phyloP scores from a whole-genome alignment of 2,113 vertebrate species.

The Neogale vison region DNA sequence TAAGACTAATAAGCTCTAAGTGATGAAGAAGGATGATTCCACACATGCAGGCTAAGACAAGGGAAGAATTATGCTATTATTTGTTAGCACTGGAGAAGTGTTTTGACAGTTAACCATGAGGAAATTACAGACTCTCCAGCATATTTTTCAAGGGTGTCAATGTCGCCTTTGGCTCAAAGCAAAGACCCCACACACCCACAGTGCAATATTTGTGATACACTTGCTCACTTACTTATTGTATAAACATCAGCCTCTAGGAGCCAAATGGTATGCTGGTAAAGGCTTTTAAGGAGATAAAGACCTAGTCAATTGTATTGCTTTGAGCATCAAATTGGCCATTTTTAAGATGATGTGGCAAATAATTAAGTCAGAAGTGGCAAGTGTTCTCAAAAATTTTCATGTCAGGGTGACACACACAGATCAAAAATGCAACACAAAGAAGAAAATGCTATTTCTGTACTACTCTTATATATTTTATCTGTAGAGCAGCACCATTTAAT shows the following conservation, averaged over 20 bases:
- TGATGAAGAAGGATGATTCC: neutral
- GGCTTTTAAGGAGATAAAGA: neutral
- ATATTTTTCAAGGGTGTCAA: neutral
- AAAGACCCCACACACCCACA: neutral
- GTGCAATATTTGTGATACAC: neutral
- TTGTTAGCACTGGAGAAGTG: neutral
- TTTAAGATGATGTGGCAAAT: neutral
- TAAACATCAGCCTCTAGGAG: neutral
- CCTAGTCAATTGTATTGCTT: neutral
- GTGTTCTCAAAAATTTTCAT: neutral
- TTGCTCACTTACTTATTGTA: neutral
- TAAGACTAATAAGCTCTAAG: neutral
- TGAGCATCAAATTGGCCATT: neutral
- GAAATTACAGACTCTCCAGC: neutral
- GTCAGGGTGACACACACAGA: accelerated
- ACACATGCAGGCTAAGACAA: neutral
- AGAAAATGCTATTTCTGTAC: neutral
- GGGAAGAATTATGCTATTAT: neutral
- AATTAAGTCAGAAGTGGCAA: neutral
- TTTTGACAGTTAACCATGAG: neutral
- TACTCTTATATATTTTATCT: neutral
- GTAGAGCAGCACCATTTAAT: neutral
- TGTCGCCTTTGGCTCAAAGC: neutral
- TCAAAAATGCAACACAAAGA: neutral
- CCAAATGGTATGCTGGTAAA: neutral